Conservation (phyloP, 2,113 vertebrate genomes). For the Piprites chloris region DNA sequence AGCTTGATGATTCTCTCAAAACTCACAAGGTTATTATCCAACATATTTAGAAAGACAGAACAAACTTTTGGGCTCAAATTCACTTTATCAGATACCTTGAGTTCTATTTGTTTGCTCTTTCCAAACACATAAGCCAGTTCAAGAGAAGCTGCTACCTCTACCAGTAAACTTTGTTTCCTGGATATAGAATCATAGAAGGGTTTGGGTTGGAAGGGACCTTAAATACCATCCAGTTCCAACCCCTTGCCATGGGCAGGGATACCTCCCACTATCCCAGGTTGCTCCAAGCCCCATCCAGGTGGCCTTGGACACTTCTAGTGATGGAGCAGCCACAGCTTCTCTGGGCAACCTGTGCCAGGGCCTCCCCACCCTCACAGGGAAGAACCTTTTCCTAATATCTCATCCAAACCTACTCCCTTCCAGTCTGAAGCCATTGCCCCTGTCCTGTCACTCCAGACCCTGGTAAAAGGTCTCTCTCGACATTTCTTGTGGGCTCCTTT, state of each 20-base stretch:
- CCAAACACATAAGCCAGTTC: background rate
- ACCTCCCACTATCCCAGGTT: background rate
- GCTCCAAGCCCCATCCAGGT: background rate
- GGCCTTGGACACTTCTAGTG: background rate
- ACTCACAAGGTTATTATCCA: background rate
- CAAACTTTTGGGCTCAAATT: background rate
- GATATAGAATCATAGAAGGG: no score
- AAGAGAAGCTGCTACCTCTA: background rate
- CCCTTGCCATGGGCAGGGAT: background rate
- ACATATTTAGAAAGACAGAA: background rate
- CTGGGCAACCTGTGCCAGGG: background rate
- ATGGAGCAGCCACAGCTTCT: background rate
- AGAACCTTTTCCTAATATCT: background rate
- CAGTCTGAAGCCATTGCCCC: background rate
- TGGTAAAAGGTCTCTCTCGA: background rate
- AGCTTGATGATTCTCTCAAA: background rate
- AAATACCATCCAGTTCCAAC: background rate
- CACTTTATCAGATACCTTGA: background rate
- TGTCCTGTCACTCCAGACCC: background rate
- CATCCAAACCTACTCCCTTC: background rate
- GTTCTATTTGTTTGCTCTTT: background rate
- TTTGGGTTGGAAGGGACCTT: background rate
- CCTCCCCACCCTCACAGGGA: background rate
- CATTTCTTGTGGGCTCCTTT: background rate
- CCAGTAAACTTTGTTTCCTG: background rate